Evolutionary conservation across 2,888 invertebrate genomes (phyloP).

Genomic region (Leptinotarsa haldemani): DNA sequence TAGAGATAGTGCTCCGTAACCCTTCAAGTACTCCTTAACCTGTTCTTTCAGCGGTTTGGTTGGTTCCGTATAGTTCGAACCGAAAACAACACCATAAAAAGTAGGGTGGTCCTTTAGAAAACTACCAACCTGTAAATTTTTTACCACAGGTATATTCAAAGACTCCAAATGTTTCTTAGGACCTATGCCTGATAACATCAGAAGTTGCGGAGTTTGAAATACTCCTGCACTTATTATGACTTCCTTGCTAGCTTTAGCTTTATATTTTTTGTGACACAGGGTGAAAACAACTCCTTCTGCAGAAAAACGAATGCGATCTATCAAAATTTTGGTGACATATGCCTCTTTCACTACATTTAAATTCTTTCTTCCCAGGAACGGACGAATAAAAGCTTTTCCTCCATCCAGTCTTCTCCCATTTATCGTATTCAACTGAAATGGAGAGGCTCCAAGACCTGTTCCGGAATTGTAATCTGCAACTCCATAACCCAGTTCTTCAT

Average conservation of each 20-base stretch:
- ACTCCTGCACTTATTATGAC: conserved; percentile 82
- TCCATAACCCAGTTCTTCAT: conserved; percentile 72
- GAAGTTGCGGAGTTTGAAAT: conserved; percentile 83
- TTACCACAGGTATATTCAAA: conserved; percentile 71
- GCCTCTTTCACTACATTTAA: conserved; percentile 77
- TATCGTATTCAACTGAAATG: conserved; percentile 75
- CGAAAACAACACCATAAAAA: conserved; percentile 75
- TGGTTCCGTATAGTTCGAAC: conserved; percentile 70
- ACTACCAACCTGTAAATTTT: conserved; percentile 79
- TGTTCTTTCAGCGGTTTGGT: conserved; percentile 60
- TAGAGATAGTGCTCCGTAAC: conserved; percentile 62
- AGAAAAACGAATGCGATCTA: conserved; percentile 69
- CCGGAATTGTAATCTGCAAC: conserved; percentile 43
- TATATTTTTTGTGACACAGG: conserved; percentile 69
- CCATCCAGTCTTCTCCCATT: conserved; percentile 80
- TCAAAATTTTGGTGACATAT: conserved; percentile 72
- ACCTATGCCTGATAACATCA: conserved; percentile 86
- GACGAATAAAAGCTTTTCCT: conserved; percentile 79
- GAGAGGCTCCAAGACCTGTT: conserved; percentile 71
- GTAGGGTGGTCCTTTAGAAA: conserved; percentile 83
- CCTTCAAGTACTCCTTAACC: conserved; percentile 65
- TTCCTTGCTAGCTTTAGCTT: conserved; percentile 74
- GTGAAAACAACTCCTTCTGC: conserved; percentile 76
- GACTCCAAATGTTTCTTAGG: conserved; percentile 72
- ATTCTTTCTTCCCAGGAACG: conserved; percentile 73